Conservation (phyloP, 2,113 vertebrate genomes). For the Calidris pugnax region DNA sequence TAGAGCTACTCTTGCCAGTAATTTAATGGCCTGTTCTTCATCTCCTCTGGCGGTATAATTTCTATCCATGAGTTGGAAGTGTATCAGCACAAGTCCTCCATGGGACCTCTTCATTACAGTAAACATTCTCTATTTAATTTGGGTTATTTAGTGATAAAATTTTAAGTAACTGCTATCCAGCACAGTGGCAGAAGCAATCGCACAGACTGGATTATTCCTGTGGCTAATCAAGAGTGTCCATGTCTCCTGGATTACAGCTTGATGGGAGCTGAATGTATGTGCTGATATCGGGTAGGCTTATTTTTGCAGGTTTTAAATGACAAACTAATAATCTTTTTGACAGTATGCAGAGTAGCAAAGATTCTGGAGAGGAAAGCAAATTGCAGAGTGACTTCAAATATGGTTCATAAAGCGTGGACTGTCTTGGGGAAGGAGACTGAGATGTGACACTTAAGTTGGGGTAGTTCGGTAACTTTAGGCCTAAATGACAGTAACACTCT, state of each 20-base stretch:
- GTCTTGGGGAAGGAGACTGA: neutral
- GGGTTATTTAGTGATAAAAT: neutral
- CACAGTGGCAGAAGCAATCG: neutral
- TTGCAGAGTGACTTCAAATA: neutral
- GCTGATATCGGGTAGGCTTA: neutral
- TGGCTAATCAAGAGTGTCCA: neutral
- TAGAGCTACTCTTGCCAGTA: neutral
- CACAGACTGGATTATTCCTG: neutral
- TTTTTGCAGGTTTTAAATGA: neutral
- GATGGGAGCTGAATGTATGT: neutral
- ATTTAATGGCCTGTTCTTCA: neutral
- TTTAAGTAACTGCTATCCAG: neutral
- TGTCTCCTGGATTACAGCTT: neutral
- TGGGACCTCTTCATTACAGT: neutral
- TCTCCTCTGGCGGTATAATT: neutral
- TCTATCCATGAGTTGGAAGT: neutral
- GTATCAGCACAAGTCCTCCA: neutral
- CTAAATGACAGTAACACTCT: neutral
- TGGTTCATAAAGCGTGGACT: rapidly evolving
- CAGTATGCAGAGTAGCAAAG: neutral
- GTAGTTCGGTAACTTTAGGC: neutral
- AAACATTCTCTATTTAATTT: neutral
- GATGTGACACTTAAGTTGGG: neutral
- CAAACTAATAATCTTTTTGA: neutral
- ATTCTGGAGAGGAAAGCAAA: neutral